Percentiles rank a stretch among this genome's conserved stretches.
Evolutionary conservation across 2,888 invertebrate genomes (phyloP).

Genomic region (Drosophila kokeensis): DNA sequence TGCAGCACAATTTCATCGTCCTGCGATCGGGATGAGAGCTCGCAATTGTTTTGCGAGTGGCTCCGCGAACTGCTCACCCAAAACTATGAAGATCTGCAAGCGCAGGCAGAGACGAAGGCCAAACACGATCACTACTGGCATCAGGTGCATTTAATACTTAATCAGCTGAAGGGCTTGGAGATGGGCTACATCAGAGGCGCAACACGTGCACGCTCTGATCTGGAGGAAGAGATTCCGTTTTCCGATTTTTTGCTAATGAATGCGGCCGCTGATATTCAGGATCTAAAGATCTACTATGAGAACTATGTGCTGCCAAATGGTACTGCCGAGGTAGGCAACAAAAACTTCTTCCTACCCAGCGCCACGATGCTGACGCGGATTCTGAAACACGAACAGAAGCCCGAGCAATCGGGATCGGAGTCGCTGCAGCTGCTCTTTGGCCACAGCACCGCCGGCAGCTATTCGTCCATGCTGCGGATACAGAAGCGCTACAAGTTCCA

Average conservation of each 20-base stretch:
- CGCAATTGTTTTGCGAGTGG: slow-evolving; percentile 84
- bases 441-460: slow-evolving; percentile 93
- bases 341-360: slow-evolving; percentile 88
- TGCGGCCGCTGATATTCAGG: slow-evolving; percentile 90
- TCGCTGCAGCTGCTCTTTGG: slow-evolving; percentile 88
- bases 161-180: slow-evolving; percentile 91
- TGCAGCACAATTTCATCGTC: slow-evolving; percentile 84
- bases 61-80: slow-evolving; percentile 86
- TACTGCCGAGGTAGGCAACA: slow-evolving; percentile 70
- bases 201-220: slow-evolving; percentile 87
- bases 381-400: slow-evolving; percentile 56
- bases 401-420: slow-evolving; percentile 78
- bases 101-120: slow-evolving; percentile 88
- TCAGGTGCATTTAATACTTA: slow-evolving; percentile 91
- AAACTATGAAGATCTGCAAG: slow-evolving; percentile 89
- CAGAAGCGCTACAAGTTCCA: slow-evolving; percentile 93
- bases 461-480: slow-evolving; percentile 92
- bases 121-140: slow-evolving; percentile 90
- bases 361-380: slow-evolving; percentile 84
- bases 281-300: slow-evolving; percentile 85
- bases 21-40: slow-evolving; percentile 83
- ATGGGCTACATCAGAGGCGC: slow-evolving; percentile 91
- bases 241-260: slow-evolving; percentile 91
- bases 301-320: slow-evolving; percentile 80
- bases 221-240: slow-evolving; percentile 87